Evolutionary conservation across 2,797 vertebrate species (phyloP).

Genomic region (Acropternis orthonyx): DNA sequence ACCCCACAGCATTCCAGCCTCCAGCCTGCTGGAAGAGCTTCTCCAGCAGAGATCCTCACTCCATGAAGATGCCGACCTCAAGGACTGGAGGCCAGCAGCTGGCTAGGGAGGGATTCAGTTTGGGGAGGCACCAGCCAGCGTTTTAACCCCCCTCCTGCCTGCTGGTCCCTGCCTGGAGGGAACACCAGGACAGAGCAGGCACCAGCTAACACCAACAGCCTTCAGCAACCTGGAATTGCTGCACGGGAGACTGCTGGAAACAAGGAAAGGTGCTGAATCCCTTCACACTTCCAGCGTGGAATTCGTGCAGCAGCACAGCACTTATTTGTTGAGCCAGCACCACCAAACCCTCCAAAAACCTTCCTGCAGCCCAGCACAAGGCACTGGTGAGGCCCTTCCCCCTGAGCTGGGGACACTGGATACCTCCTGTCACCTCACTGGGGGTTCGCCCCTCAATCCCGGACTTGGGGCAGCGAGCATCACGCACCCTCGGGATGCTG

Average conservation of each 20-base stretch:
- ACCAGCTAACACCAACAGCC: not conserved
- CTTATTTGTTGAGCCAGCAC: not conserved
- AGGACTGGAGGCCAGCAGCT: not conserved
- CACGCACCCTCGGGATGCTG: rapidly evolving
- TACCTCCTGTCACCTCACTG: not conserved
- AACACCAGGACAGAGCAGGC: rapidly evolving
- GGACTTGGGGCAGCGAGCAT: not conserved
- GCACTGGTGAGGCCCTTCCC: rapidly evolving
- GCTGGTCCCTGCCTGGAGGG: not conserved
- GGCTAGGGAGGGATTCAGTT: not conserved
- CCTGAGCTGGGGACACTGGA: rapidly evolving
- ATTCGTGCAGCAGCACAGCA: not conserved
- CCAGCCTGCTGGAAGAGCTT: not conserved
- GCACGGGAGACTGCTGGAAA: not conserved
- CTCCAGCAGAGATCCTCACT: rapidly evolving
- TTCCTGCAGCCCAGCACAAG: not conserved
- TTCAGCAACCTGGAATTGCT: not conserved
- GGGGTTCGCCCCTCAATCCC: not conserved
- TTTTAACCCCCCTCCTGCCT: not conserved
- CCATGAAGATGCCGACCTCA: rapidly evolving
- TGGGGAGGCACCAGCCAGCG: not conserved
- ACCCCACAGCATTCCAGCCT: not conserved
- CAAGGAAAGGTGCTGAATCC: rapidly evolving
- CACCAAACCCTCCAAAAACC: not conserved
- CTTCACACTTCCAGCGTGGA: not conserved